Evolutionary conservation across 2,888 invertebrate species (phyloP).

Genomic region (Hydraecia micacea): DNA sequence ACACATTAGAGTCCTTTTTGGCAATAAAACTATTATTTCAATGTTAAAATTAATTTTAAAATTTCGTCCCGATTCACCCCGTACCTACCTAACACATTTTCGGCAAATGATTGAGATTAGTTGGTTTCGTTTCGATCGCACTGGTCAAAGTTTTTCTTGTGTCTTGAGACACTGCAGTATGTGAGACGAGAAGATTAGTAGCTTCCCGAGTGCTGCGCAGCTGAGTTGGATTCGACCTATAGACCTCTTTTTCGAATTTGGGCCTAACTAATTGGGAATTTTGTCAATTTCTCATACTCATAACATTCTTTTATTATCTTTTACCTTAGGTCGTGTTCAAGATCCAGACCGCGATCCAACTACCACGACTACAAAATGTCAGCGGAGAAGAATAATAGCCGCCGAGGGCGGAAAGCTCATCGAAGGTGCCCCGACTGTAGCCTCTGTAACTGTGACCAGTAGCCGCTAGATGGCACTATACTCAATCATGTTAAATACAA

Average conservation of each 20-base stretch:
- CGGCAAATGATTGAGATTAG: too few species aligned
- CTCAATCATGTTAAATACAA: constrained; percentile 21
- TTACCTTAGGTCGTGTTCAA: constrained; percentile 51
- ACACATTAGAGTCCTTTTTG: too few species aligned
- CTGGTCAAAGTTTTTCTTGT: too few species aligned
- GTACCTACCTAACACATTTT: too few species aligned
- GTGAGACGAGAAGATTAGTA: background rate
- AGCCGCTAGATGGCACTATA: constrained; percentile 34
- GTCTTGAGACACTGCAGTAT: background rate
- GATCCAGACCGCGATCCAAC: constrained; percentile 71
- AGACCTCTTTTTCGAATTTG: background rate
- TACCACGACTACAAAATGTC: constrained; percentile 67
- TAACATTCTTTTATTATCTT: constrained; percentile 13
- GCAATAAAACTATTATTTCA: too few species aligned
- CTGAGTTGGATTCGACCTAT: background rate
- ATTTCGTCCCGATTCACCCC: too few species aligned
- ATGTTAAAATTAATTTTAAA: too few species aligned
- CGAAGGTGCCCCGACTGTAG: constrained; percentile 77
- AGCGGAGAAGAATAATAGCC: constrained; percentile 69
- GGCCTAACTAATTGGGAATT: background rate
- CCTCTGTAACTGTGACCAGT: constrained; percentile 68
- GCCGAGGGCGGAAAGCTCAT: constrained; percentile 73
- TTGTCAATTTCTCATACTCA: background rate
- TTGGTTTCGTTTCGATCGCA: too few species aligned
- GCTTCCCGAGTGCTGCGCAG: background rate